Evolutionary conservation across 2,113 vertebrate species (phyloP).

Genomic region (Daboia siamensis): DNA sequence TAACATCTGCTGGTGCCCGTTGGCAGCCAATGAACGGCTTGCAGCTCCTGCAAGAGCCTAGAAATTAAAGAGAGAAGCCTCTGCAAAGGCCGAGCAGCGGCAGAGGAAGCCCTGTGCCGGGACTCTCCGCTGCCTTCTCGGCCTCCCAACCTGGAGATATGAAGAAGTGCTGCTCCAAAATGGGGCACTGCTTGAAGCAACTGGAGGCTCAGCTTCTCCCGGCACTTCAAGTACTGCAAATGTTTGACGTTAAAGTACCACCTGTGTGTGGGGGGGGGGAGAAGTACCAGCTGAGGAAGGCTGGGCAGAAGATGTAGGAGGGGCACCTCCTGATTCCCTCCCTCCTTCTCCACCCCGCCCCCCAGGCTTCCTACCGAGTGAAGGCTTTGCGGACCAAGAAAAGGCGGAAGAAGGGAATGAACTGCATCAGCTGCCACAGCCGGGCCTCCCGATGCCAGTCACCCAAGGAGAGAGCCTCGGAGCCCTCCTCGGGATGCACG

Average conservation of each 20-base stretch:
- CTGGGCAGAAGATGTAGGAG: background rate
- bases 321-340: background rate
- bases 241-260: conserved; percentile 67
- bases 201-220: conserved; percentile 47
- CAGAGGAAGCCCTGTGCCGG: fast-evolving
- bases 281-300: fast-evolving
- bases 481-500: conserved; percentile 65
- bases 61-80: background rate
- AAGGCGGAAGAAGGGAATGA: conserved; percentile 73
- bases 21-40: conserved; percentile 67
- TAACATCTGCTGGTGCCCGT: conserved; percentile 57
- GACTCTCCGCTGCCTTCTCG: background rate
- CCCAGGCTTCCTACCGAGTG: conserved; percentile 66
- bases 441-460: conserved; percentile 73
- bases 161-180: conserved; percentile 73
- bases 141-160: conserved; percentile 68
- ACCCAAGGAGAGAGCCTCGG: conserved; percentile 62
- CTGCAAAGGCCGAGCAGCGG: no score
- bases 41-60: conserved; percentile 75
- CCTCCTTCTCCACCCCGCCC: no score
- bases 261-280: conserved; percentile 46
- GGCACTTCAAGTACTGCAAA: conserved; percentile 44
- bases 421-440: conserved; percentile 72
- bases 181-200: conserved; percentile 75
- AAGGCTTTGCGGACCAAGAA: conserved; percentile 71